Evolutionary conservation across 2,797 vertebrate genomes (phyloP).

Genomic region (Cynodonichthys magdalenae): DNA sequence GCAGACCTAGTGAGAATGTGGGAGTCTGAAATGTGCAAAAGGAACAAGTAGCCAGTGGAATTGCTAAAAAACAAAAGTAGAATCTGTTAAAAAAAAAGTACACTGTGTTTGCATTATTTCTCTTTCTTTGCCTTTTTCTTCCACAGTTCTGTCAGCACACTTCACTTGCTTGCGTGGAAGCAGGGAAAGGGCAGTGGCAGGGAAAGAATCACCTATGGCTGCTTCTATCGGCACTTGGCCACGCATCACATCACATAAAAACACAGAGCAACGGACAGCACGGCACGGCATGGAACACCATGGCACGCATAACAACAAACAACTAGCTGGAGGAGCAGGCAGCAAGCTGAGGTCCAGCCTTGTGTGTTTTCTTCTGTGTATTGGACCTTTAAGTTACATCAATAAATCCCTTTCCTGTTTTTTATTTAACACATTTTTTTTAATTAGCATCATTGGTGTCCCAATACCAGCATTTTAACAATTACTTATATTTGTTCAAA

Average conservation of each 20-base stretch:
- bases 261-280: slow-evolving; percentile 19
- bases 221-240: slow-evolving; percentile 47
- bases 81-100: too few species aligned
- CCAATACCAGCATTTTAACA: too few species aligned
- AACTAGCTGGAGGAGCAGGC: slow-evolving; percentile 33
- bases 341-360: slow-evolving; percentile 9
- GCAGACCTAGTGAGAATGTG: slow-evolving; percentile 20
- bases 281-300: slow-evolving; percentile 25
- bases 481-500: too few species aligned
- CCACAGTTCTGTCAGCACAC: slow-evolving; percentile 25
- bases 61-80: slow-evolving; percentile 2
- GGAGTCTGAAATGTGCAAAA: slow-evolving; percentile 5
- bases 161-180: slow-evolving; percentile 55
- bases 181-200: slow-evolving; percentile 69
- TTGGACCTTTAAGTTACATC: too few species aligned
- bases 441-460: too few species aligned
- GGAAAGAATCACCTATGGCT: slow-evolving; percentile 77
- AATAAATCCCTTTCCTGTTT: too few species aligned
- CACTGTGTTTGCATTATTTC: slow-evolving; percentile 8
- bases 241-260: slow-evolving; percentile 64
- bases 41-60: not conserved
- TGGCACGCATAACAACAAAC: slow-evolving; percentile 44
- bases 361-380: slow-evolving; percentile 8
- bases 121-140: slow-evolving; percentile 32
- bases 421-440: too few species aligned